phyloP scores from a whole-genome alignment of 2,113 vertebrate genomes.

The Choloepus hoffmanni region DNA sequence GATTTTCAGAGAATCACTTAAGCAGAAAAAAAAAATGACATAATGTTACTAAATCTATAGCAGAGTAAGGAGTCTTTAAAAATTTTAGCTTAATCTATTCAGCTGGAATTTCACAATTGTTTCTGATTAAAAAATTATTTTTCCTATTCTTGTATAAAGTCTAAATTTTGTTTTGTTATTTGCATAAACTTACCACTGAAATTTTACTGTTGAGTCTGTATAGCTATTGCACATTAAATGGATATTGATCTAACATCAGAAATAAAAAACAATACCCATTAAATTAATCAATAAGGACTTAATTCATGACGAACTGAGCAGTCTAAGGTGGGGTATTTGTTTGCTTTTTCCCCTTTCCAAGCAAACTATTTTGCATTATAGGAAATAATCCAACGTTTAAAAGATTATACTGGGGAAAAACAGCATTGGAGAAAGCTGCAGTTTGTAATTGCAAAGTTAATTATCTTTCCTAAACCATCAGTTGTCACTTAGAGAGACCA shows the following conservation, averaged over 20 bases:
- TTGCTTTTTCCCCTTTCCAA: conserved; percentile 69
- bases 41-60: conserved; percentile 70
- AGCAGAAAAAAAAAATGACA: conserved; percentile 64
- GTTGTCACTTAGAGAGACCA: conserved; percentile 96
- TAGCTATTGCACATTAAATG: conserved; percentile 78
- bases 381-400: conserved; percentile 86
- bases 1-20: conserved; percentile 80
- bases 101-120: conserved; percentile 64
- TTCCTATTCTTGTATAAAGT: conserved; percentile 68
- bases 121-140: conserved; percentile 62
- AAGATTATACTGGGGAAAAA: conserved; percentile 88
- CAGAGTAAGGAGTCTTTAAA: conserved; percentile 58
- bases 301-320: conserved; percentile 80
- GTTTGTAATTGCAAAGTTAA: conserved; percentile 99
- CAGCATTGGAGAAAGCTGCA: conserved; percentile 90
- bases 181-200: conserved; percentile 67
- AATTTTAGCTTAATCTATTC: conserved; percentile 70
- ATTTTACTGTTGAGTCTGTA: conserved; percentile 74
- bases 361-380: conserved; percentile 83
- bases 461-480: conserved; percentile 98
- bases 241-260: conserved; percentile 84
- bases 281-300: conserved; percentile 82
- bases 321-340: conserved; percentile 72
- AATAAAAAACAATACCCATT: conserved; percentile 84
- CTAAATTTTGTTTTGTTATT: conserved; percentile 54